A percentile compares a stretch with the other conserved stretches of the same genome.
phyloP scores from a whole-genome alignment of 2,888 invertebrate species.

The Therioaphis trifolii region DNA sequence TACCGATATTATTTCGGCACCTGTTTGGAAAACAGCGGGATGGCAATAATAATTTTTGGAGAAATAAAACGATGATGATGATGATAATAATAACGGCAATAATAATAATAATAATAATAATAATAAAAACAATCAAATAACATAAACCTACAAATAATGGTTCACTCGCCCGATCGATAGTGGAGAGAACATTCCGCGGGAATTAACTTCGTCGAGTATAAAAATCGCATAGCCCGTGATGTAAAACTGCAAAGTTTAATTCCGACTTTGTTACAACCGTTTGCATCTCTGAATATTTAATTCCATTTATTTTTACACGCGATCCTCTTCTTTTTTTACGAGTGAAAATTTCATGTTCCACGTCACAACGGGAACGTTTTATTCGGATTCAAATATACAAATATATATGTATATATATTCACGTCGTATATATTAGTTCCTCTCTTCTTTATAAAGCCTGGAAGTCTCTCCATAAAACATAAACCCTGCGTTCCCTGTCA shows the following conservation, averaged over 20 bases:
- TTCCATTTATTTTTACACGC: conserved; percentile 26
- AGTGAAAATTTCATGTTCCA: conserved; percentile 31
- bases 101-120: not conserved
- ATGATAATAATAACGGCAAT: not conserved
- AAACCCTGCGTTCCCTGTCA: conserved; percentile 28
- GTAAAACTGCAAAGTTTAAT: conserved; percentile 40
- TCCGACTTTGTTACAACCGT: conserved; percentile 4
- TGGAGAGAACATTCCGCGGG: not conserved
- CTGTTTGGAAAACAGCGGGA: not conserved
- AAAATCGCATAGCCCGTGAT: no score
- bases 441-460: not conserved
- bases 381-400: not conserved
- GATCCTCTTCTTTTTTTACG: conserved; percentile 15
- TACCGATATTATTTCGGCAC: not conserved
- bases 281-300: conserved; percentile 49
- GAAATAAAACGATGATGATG: no score
- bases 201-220: not conserved
- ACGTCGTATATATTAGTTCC: conserved; percentile 20
- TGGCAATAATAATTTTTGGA: not conserved
- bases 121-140: not conserved
- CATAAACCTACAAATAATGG: not conserved
- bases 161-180: not conserved
- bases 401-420: not conserved
- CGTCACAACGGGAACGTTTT: conserved; percentile 30
- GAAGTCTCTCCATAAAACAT: conserved; percentile 35